Conservation (phyloP, 1,140 invertebrate genomes). For the Globodera rostochiensis region DNA sequence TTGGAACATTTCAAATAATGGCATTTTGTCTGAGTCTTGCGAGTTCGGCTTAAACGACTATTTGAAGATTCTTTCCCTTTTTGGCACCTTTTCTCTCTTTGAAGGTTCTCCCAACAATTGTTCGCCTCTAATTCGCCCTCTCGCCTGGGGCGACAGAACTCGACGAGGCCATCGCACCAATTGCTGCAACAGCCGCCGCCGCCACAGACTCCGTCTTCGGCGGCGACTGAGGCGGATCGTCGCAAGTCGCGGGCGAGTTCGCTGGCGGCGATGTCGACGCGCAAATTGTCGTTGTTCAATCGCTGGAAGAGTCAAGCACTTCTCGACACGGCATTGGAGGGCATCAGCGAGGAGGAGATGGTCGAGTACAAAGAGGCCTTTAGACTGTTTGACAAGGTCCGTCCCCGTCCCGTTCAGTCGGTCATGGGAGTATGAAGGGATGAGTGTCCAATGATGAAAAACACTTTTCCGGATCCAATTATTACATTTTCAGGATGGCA, state of each 20-base stretch:
- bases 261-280: conserved; percentile 46
- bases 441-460: neutral
- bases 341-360: conserved; percentile 71
- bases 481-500: conserved; percentile 60
- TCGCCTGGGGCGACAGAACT: conserved; percentile 23
- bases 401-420: conserved; percentile 15
- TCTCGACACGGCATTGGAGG: conserved; percentile 38
- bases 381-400: conserved; percentile 63
- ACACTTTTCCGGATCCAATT: neutral
- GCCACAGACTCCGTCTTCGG: neutral
- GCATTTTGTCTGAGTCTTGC: neutral
- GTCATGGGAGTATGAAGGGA: neutral
- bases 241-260: conserved; percentile 35
- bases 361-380: conserved; percentile 65
- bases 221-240: conserved; percentile 17
- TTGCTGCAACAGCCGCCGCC: conserved; percentile 20
- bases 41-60: too few species aligned
- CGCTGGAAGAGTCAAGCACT: conserved; percentile 51
- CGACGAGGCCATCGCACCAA: conserved; percentile 18
- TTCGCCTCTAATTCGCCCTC: conserved; percentile 5
- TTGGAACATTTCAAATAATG: neutral
- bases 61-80: neutral
- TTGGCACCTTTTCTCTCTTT: neutral
- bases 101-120: conserved; percentile 1
- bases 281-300: conserved; percentile 50